Percentiles rank a stretch among this genome's conserved stretches.
Conservation (phyloP, 2,888 invertebrate genomes). For the Tuberolachnus salignus region DNA sequence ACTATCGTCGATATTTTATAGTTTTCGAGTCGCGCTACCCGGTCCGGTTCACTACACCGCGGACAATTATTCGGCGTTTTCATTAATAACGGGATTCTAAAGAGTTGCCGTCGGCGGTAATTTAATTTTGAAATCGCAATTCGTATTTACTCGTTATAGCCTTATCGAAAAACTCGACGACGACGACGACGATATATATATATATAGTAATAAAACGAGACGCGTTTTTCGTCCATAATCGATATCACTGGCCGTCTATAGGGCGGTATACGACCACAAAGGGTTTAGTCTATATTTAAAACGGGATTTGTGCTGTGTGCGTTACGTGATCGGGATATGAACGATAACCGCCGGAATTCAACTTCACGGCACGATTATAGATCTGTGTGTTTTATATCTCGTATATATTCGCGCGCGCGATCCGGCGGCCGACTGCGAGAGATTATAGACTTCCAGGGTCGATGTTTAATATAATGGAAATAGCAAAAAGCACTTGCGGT, state of each 20-base stretch:
- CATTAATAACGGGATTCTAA: slow-evolving; percentile 2
- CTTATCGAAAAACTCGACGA: not conserved
- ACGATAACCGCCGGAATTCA: slow-evolving; percentile 24
- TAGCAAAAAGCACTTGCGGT: slow-evolving; percentile 23
- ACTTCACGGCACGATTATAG: not conserved
- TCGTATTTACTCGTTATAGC: not conserved
- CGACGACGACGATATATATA: no score
- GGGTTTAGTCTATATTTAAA: slow-evolving; percentile 38
- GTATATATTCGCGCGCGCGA: not conserved
- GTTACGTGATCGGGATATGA: slow-evolving; percentile 47
- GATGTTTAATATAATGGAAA: slow-evolving; percentile 33
- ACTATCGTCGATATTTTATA: slow-evolving; percentile 3
- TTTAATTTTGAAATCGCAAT: not conserved
- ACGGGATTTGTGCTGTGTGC: slow-evolving; percentile 12
- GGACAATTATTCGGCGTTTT: no score
- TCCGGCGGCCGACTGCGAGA: not conserved
- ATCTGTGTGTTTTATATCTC: no score
- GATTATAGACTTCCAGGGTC: slow-evolving; percentile 12
- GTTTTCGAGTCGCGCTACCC: no score
- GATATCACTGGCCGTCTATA: not conserved
- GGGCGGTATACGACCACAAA: not conserved
- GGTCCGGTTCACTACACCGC: no score
- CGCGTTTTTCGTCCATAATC: no score
- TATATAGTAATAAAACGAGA: no score
- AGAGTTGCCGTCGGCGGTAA: not conserved